Evolutionary conservation across 2,113 vertebrate species (phyloP), one percentile per base, ranked within the genome.

Genomic region (Chitala chitala): DNA sequence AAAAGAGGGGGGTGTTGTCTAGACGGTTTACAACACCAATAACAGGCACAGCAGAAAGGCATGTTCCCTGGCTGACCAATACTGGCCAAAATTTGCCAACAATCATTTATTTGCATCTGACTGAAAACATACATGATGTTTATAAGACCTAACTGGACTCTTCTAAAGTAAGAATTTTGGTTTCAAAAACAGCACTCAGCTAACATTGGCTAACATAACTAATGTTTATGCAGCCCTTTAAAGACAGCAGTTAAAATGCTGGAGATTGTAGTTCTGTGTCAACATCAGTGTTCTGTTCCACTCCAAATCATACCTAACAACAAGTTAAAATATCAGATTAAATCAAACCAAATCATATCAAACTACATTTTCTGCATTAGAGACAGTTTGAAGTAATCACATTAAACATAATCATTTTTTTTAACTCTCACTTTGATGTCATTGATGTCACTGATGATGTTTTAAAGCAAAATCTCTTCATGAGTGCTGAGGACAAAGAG

Each of bases 11-110:
- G 94, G 94, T 91, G 92, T 91, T 93, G 97, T 99, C 97, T 99
- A 98, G 97, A 99, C 96, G 91, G 83, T 99, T 99, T 99, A 99
- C 95, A 90, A 91, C 93, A 82, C 93, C 95, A 95, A 95, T 98
- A 98, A 97, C 92, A 95, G 93, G 87, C 90, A 88, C 92, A 90
- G 91, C 90, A 89, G 90, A 91, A 94, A 95, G 91, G 87, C 89
- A 82, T 90, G 91, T 91, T 94, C 89, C 92, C 90, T 89, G 90
- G 92, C 91, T 87, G 12, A 77, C 72, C 82, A 78, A 79, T 83
- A 88, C 82, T 77, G 80, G 74, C 78, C 59, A 72, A 70, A 22
- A 70, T 68, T 36, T 50, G 63, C 70, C 69, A 77, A 80, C 89
- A 88, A 91, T 91, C 76, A 13, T 44, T 51, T 69, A 24, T 40